Percentiles rank a stretch among this genome's conserved stretches.
Evolutionary conservation across 2,113 vertebrate species (phyloP).

Genomic region (Ancistrus triradiatus): DNA sequence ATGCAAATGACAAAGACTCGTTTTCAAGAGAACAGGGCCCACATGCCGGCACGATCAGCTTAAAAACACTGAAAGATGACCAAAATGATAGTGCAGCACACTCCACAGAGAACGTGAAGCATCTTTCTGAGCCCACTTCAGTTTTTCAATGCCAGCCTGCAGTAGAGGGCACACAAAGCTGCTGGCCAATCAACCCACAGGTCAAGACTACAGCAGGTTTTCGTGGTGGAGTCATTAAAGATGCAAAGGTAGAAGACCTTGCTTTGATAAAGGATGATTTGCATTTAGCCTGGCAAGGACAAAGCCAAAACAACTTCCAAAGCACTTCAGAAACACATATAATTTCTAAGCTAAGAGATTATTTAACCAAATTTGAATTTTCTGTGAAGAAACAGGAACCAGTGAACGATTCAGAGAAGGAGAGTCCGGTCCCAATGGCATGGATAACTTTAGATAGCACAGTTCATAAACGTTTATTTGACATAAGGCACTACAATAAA

Average conservation of each 20-base stretch:
- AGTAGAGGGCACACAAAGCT: not conserved
- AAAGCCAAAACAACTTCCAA: constrained; percentile 4
- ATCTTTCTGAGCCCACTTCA: not conserved
- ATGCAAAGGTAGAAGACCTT: constrained; percentile 4
- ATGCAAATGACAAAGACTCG: not conserved
- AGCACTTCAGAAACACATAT: constrained; percentile 40
- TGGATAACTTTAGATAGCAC: constrained; percentile 43
- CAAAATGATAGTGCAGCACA: not conserved
- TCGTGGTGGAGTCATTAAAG: not conserved
- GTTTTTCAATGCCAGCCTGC: not conserved
- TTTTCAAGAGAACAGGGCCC: not conserved
- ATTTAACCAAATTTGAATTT: constrained; percentile 46
- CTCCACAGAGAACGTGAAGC: no score
- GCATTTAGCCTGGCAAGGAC: constrained; percentile 8
- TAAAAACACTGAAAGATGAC: not conserved
- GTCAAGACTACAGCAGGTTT: constrained; percentile 8
- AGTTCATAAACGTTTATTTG: constrained; percentile 23
- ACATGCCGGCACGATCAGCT: not conserved
- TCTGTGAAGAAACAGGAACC: constrained; percentile 35
- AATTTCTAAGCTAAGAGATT: constrained; percentile 45
- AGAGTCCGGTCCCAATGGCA: constrained; percentile 5
- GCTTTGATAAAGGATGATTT: constrained; percentile 2
- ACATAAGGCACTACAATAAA: constrained; percentile 15
- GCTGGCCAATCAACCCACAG: not conserved
- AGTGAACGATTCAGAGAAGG: constrained; percentile 17